Conservation (phyloP, 1,140 invertebrate species). For the Drosophila lacteicornis region DNA sequence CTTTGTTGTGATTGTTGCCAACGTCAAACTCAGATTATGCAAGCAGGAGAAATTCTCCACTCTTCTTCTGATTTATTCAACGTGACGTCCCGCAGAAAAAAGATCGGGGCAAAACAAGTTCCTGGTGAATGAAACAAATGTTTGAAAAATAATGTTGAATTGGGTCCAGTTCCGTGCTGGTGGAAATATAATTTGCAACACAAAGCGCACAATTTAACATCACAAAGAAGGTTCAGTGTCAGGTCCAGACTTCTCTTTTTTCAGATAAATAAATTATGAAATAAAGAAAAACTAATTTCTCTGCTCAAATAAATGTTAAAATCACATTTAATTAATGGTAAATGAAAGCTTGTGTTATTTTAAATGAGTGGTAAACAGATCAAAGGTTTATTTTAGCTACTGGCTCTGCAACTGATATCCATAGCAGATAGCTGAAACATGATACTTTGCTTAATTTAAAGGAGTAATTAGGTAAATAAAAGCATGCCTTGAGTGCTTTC, state of each 20-base stretch:
- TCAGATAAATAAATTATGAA: background rate
- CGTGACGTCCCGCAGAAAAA: slow-evolving; percentile 4
- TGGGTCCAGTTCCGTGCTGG: background rate
- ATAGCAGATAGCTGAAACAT: background rate
- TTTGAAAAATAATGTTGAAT: slow-evolving; percentile 27
- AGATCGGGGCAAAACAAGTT: slow-evolving; percentile 7
- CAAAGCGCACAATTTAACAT: slow-evolving; percentile 13
- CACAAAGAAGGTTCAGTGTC: slow-evolving; percentile 22
- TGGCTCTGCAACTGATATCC: background rate
- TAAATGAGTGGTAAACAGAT: background rate
- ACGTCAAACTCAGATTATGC: slow-evolving; percentile 51
- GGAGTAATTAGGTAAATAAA: slow-evolving; percentile 15
- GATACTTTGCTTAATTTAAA: slow-evolving; percentile 12
- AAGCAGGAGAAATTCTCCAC: slow-evolving; percentile 10
- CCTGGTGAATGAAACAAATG: slow-evolving; percentile 35
- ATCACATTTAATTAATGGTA: background rate
- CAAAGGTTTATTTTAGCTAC: background rate
- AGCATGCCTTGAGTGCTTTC: background rate
- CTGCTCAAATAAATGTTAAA: background rate
- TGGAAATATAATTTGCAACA: slow-evolving; percentile 15
- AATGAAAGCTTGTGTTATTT: background rate
- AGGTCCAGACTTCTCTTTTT: slow-evolving; percentile 8
- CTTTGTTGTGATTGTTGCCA: slow-evolving; percentile 44
- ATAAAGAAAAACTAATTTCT: background rate
- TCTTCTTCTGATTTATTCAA: slow-evolving; percentile 23